Conservation (phyloP, 2,113 vertebrate species). For the Mandrillus leucophaeus region DNA sequence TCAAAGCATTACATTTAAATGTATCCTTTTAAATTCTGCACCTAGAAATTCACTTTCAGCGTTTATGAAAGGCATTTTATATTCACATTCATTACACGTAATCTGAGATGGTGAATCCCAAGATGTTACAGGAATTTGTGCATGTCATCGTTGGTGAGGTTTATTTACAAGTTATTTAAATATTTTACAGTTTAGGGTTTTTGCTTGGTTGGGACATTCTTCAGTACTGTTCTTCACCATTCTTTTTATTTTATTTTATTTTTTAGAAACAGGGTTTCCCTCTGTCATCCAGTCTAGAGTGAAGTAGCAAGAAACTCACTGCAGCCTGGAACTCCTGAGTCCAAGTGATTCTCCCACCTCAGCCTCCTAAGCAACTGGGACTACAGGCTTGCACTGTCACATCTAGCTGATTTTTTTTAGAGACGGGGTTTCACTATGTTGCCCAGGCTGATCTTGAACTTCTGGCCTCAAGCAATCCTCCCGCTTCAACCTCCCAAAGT, state of each 20-base stretch:
- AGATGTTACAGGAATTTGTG: background rate
- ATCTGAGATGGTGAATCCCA: background rate
- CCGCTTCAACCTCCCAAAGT: background rate
- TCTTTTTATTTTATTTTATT: background rate
- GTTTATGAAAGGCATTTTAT: background rate
- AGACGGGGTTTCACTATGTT: background rate
- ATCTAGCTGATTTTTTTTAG: background rate
- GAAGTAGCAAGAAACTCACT: too few species aligned
- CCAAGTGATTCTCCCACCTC: too few species aligned
- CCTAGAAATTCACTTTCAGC: background rate
- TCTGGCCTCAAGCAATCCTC: background rate
- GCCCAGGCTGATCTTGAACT: background rate
- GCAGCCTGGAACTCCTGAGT: too few species aligned
- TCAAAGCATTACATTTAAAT: background rate
- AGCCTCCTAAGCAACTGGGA: background rate
- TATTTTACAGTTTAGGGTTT: background rate
- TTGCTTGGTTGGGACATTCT: background rate
- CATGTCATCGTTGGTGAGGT: background rate
- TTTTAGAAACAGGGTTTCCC: background rate
- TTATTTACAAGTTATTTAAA: background rate
- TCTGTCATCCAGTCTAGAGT: background rate
- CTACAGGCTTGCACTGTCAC: too few species aligned
- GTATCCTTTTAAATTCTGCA: background rate
- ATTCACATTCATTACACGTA: background rate
- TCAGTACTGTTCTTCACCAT: background rate